Evolutionary conservation across 2,797 vertebrate genomes (phyloP), one percentile per base, ranked within the genome.

Genomic region (Melanotaenia nigrans): DNA sequence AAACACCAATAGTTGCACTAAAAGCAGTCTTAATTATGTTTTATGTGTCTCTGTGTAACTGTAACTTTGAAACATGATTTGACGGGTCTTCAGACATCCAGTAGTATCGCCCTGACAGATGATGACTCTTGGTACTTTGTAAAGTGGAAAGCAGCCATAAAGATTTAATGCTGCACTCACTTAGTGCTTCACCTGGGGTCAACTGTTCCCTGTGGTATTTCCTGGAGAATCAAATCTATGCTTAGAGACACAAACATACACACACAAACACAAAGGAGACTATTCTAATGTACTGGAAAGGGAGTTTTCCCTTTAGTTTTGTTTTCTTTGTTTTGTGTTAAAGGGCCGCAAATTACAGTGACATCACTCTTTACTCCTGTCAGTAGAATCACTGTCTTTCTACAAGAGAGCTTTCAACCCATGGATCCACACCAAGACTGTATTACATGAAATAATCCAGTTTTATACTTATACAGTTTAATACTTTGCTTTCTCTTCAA

Each of bases 111-210:
- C 45, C 78, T 90, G 85, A 90, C 85, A 82, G 86, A 86, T 84
- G 86, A 83, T 73, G 84, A 77, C 80, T 79, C 78, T 57, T 77
- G 75, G 72, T 68, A 84, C 85, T 79, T 85, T 47, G 74, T 73
- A 85, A 83, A 91, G 88, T 75, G 73, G 58, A 87, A 82, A 87
- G 85, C 74, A 83, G 81, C 88, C 87, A 92, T 92, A 86, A 92
- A 91, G 78, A 91, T 91, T 88, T 92, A 88, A 91, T 92, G 85
- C 85, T 73, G 83, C 69, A 65, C 75, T 88, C 49, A 65, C 73
- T 88, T 83, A 68, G 83, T 89, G 86, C 85, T 68, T 88, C 25
- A 78, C 81, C 77, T 68, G 68, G 78, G 87, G 87, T 93, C 90
- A 90, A 90, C 82, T 65, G 85, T 83, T 87, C 87, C 87, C 81